phyloP scores from a whole-genome alignment of 2,888 invertebrate species.

The Platypus cylindrus region DNA sequence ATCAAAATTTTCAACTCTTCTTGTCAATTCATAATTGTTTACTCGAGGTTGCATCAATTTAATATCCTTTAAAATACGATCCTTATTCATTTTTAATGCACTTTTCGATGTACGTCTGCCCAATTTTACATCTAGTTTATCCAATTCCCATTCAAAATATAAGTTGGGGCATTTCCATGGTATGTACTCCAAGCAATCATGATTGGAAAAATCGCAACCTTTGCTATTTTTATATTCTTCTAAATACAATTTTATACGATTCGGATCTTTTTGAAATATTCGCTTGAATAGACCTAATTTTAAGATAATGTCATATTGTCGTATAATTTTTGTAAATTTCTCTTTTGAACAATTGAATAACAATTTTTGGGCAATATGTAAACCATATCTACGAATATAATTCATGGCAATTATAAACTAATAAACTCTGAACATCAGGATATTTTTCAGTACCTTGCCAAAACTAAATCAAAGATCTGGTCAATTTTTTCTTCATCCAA shows the following conservation, averaged over 20 bases:
- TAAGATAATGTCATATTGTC: slow-evolving; percentile 14
- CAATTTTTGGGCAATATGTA: slow-evolving; percentile 15
- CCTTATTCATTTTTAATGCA: slow-evolving; percentile 10
- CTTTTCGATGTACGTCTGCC: slow-evolving; percentile 16
- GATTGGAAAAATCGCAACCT: slow-evolving; percentile 8
- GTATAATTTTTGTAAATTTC: slow-evolving; percentile 16
- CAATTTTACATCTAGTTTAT: slow-evolving; percentile 5
- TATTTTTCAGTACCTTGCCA: slow-evolving; percentile 14
- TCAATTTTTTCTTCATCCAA: slow-evolving; percentile 17
- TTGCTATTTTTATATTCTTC: slow-evolving; percentile 10
- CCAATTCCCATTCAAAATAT: slow-evolving; percentile 12
- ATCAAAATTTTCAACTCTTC: slow-evolving; percentile 13
- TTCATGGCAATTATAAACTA: not conserved
- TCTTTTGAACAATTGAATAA: slow-evolving; percentile 18
- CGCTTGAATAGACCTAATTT: slow-evolving; percentile 17
- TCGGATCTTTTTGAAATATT: slow-evolving; percentile 15
- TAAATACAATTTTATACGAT: slow-evolving; percentile 15
- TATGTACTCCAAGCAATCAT: slow-evolving; percentile 14
- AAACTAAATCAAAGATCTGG: slow-evolving; percentile 17
- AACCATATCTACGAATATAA: slow-evolving; percentile 18
- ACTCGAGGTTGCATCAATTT: slow-evolving; percentile 9
- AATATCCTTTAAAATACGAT: slow-evolving; percentile 13
- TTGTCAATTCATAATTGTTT: slow-evolving; percentile 10
- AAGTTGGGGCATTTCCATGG: slow-evolving; percentile 14
- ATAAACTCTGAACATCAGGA: not conserved